Base-by-base conservation (phyloP, 64 coral and sea anemone species). In the Pocillopora damicornis region DNA sequence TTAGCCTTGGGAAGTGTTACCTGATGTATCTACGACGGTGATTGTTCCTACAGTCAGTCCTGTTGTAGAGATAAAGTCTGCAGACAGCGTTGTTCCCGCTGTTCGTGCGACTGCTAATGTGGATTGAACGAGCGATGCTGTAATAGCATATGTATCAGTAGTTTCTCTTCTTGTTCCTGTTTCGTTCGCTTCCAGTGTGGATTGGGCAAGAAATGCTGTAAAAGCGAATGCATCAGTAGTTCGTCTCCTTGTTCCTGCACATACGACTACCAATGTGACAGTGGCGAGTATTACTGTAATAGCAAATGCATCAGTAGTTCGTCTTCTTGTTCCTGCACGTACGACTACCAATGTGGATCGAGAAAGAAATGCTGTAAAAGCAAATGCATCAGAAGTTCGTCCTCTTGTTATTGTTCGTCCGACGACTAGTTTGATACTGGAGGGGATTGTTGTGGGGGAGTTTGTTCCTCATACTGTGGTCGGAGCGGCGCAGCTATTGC, bases 51-150 rank as follows among this genome's bases (percentile, higher is more conserved):
- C 2, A 15, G 35, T 12, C 13, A 76, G 75, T 42, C 75, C 20
- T 81, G 61, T 61, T 86, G 63, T n/a, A 12, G 34, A 13, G 87
- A 74, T 35, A 10, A 11, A 0, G 63, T 73, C 17, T 89, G 88
- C 36, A 72, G 88, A 73, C 26, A 81, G 73, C 13, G 45, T 34
- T 77, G 42, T 14, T 0, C 1, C 1, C 80, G 22, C 58, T 89
- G 68, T 57, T 26, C 1, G 42, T 0, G 30, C 3, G 22, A n/a
- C 8, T 62, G 1, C 1, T 4, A 62, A 1, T 61, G 78, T 20
- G 78, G 58, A 35, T 6, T 25, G 4, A 30, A 30, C 30, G 30
- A 30, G 30, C 30, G 30, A 30, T 30, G 30, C 30, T 30, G 30
- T 30, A 30, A 30, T 30, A 30, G 30, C 30, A 30, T 30, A 30